These are phyloP conservation scores for Neoitamus cyanurus DNA, from an alignment of 2,888 invertebrate species.

Conservation along the genomic window DNA sequence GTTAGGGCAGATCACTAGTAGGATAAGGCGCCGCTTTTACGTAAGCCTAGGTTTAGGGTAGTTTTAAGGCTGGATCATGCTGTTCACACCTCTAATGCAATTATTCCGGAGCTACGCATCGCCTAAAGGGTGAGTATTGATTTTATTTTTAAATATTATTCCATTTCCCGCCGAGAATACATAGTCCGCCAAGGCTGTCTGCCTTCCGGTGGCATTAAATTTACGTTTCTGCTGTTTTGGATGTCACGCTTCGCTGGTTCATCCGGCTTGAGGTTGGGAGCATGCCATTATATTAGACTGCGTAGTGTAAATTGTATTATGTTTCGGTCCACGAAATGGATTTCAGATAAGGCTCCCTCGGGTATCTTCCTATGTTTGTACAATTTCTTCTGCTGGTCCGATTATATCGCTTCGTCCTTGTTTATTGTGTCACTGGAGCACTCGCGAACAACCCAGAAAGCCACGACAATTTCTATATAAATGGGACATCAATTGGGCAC, in stretches of 20 bases:
- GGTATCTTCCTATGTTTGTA: neutral
- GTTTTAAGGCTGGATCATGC: neutral
- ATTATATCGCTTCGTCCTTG: neutral
- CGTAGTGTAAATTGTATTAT: neutral
- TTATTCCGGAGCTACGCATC: constrained; percentile 32
- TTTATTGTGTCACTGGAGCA: constrained; percentile 1
- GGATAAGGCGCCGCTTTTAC: neutral
- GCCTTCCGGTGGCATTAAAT: neutral
- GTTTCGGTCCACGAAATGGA: neutral
- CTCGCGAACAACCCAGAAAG: neutral
- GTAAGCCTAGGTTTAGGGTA: neutral
- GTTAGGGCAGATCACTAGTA: neutral
- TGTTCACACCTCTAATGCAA: neutral
- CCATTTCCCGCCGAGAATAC: neutral
- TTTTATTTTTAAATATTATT: constrained; percentile 21
- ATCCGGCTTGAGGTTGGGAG: neutral
- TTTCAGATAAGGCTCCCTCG: neutral
- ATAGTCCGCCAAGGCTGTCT: neutral
- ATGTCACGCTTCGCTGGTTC: neutral
- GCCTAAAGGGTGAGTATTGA: constrained; percentile 22
- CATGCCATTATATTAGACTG: neutral
- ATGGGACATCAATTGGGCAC: neutral
- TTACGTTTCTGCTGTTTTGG: neutral
- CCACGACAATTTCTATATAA: neutral
- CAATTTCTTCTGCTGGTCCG: neutral